A percentile compares a stretch with the other conserved stretches of the same genome.
These are phyloP conservation scores for Andrena marginata DNA, from an alignment of 2,888 invertebrate genomes.

Conservation along the genomic window DNA sequence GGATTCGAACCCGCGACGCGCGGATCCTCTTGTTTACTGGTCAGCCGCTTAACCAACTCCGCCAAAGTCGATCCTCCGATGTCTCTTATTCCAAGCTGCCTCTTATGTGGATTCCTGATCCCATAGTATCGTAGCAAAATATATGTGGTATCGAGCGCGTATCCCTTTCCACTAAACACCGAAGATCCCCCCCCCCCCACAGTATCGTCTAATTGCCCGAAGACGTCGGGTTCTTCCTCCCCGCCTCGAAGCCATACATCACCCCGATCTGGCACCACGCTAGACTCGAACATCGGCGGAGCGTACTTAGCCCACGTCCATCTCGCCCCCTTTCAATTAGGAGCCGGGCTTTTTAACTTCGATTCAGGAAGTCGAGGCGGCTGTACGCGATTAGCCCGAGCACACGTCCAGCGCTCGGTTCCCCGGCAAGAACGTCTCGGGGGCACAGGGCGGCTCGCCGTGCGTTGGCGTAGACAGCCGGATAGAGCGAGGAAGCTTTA, in stretches of 20 bases:
- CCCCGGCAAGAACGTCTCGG: background rate
- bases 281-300: background rate
- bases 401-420: background rate
- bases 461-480: slow-evolving; percentile 41
- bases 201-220: too few species aligned
- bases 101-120: too few species aligned
- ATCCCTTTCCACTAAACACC: too few species aligned
- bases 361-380: slow-evolving; percentile 21
- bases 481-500: slow-evolving; percentile 30
- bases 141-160: too few species aligned
- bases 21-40: too few species aligned
- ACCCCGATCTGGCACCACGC: background rate
- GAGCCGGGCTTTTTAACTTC: background rate
- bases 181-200: too few species aligned
- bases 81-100: too few species aligned
- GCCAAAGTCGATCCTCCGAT: too few species aligned
- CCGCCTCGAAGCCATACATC: background rate
- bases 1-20: too few species aligned
- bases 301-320: slow-evolving; percentile 9
- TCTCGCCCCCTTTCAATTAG: slow-evolving; percentile 17
- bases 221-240: background rate
- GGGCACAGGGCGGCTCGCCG: background rate
- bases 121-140: too few species aligned
- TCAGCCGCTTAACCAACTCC: too few species aligned
- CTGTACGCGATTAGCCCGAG: slow-evolving; percentile 6